Evolutionary conservation across 2,113 vertebrate species (phyloP), one percentile per base, ranked within the genome.

Genomic region (Podarcis raffonei): DNA sequence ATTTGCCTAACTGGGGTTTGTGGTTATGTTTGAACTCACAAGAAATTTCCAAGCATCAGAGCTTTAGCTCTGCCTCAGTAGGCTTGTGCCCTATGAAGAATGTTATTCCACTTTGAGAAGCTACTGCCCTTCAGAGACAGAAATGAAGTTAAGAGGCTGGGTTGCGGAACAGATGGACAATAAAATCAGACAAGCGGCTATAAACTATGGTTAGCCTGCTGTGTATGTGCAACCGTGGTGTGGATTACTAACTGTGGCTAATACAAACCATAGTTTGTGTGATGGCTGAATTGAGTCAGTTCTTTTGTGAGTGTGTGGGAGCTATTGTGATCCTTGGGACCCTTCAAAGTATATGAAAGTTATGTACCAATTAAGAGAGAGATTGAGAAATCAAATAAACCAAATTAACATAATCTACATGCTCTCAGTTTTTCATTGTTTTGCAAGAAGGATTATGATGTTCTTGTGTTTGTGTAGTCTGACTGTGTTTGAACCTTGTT

Each of bases 321-420:
- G 32, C 5, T n/a, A 35, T 8, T 62, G 18, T 62, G 59, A 18
- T 62, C 9, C 48, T 53, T 9, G 9, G 48, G 48, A 2, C 48
- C 48, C 48, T 12, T 53, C 48, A 62, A 15, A 62, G 18, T 62
- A 5, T 62, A 15, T 20, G 59, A 62, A 62, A 62, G 59, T 4
- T 62, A 62, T 62, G 18, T 62, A 62, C 59, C 59, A 18, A 62
- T 62, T 62, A 48, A 27, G 76, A 48, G 37, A 53, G 18, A 74
- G 57, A 13, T 6, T 18, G n/a, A 48, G 18, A n/a, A 20, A 71
- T 84, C 86, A 89, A 92, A 30, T 90, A 92, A 91, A 93, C 81
- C 85, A 91, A 88, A 81, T 91, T 76, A 94, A 90, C 78, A 48
- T 95, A 88, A 92, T 6, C 69, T 87, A 92, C 83, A 30, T 62